Base-by-base conservation (phyloP, 2,888 invertebrate species). In the Dendrolimus houi region DNA sequence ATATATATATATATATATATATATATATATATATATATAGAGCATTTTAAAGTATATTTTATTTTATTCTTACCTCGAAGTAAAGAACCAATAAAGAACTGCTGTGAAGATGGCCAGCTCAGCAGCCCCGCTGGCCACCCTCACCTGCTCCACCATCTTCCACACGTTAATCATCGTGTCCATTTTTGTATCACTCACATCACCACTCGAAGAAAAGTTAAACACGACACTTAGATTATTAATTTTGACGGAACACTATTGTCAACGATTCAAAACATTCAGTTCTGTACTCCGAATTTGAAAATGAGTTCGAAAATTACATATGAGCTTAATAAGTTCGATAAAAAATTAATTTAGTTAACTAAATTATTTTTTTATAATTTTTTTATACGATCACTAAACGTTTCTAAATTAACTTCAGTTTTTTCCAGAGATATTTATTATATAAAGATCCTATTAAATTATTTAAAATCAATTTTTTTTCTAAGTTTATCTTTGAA, bases 61-160 rank as follows among this genome's bases (percentile, higher is more conserved):
- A 29, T 29, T 29, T 6, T 29, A 29, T 29, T 29, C 85, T 56
- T 81, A 93, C 93, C 93, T 93, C 67, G 91, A 90, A 56, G 92
- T 92, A 79, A 92, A 93, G 82, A 93, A 92, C 89, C 93, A 93
- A 82, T 92, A 93, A 64, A 93, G 82, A 42, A 93, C 85, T 59
- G 92, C 92, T 64, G 92, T 92, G 82, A 93, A 92, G 79, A 93
- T 89, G 74, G 92, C 92, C 65, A 93, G 81, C 77, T 93, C 93
- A 54, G 92, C 91, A 59, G 92, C 89, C 8, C 93, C 92, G 73
- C 92, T 92, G 82, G 93, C 92, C 76, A 88, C 87, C 71, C 88
- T 69, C 62, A 87, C 85, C 55, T 88, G 82, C 72, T 91, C 89
- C 76, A 89, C 87, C 77, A 87, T 82, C 62, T 85, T 77, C 90